phyloP scores from a whole-genome alignment of 2,797 vertebrate species.

The Ctenosaura bakeri region DNA sequence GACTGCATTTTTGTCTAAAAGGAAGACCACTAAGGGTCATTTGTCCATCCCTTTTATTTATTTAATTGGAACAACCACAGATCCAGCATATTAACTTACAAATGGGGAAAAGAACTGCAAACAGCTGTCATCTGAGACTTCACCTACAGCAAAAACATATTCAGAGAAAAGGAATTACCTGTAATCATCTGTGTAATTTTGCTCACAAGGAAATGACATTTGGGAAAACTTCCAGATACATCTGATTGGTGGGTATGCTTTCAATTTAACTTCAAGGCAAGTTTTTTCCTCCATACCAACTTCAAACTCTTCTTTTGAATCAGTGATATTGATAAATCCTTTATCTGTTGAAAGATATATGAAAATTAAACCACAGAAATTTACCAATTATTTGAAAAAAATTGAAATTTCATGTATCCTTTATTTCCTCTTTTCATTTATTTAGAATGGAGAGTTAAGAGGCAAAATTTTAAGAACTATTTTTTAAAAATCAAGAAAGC shows the following conservation, averaged over 20 bases:
- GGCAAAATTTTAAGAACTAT: not conserved
- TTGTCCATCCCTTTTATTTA: not conserved
- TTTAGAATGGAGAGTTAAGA: not conserved
- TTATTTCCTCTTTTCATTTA: not conserved
- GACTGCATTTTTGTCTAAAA: not conserved
- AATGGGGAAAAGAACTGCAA: not conserved
- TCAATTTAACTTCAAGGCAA: conserved; percentile 86
- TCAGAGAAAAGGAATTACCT: conserved; percentile 75
- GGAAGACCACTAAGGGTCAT: not conserved
- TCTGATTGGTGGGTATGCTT: conserved; percentile 85
- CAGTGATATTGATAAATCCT: conserved; percentile 84
- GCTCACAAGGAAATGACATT: conserved; percentile 75
- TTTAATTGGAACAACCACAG: not conserved
- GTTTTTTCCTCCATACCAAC: conserved; percentile 72
- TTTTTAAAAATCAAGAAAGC: not conserved
- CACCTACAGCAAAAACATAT: not conserved
- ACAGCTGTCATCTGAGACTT: not conserved
- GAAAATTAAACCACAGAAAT: conserved; percentile 21
- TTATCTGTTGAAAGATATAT: conserved; percentile 78
- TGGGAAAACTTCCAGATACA: conserved; percentile 88
- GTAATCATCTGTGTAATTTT: conserved; percentile 71
- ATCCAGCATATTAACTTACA: not conserved
- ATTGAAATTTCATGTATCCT: not conserved
- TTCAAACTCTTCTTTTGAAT: conserved; percentile 79
- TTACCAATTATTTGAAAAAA: not conserved